phyloP scores from a whole-genome alignment of 2,113 vertebrate genomes.

The Lates calcarifer region DNA sequence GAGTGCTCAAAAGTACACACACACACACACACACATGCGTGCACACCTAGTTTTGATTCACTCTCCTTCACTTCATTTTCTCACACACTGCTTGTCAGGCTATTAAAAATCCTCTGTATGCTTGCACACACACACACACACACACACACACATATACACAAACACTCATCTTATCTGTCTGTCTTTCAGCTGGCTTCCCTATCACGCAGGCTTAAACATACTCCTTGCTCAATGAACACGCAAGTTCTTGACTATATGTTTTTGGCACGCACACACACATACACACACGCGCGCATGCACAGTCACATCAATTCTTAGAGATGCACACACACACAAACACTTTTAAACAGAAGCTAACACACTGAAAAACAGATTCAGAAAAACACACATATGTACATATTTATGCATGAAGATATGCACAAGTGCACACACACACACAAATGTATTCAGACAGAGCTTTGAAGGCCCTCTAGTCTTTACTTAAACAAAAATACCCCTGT shows the following conservation, averaged over 20 bases:
- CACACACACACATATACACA: constrained; percentile 48
- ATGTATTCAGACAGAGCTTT: constrained; percentile 32
- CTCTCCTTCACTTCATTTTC: constrained; percentile 55
- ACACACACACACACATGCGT: not conserved
- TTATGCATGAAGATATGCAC: constrained; percentile 39
- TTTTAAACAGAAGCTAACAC: constrained; percentile 32
- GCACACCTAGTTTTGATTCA: constrained; percentile 63
- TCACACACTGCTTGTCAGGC: constrained; percentile 60
- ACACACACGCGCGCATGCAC: constrained; percentile 9
- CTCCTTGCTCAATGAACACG: constrained; percentile 45
- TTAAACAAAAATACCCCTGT: constrained; percentile 63
- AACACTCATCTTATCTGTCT: constrained; percentile 23
- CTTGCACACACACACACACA: constrained; percentile 29
- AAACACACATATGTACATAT: constrained; percentile 17
- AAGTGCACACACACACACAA: constrained; percentile 4
- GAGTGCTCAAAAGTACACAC: not conserved
- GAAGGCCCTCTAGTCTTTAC: constrained; percentile 54
- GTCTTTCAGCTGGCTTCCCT: constrained; percentile 34
- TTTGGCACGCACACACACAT: constrained; percentile 16
- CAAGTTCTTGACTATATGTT: constrained; percentile 38
- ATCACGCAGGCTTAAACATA: constrained; percentile 56
- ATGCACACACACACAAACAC: not conserved
- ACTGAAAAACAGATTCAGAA: not conserved
- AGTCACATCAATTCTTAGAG: constrained; percentile 1
- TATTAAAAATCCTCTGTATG: constrained; percentile 33